Evolutionary conservation across 92 coral and sea anemone species (phyloP).

Genomic region (Hydrozoanthus gracilis): DNA sequence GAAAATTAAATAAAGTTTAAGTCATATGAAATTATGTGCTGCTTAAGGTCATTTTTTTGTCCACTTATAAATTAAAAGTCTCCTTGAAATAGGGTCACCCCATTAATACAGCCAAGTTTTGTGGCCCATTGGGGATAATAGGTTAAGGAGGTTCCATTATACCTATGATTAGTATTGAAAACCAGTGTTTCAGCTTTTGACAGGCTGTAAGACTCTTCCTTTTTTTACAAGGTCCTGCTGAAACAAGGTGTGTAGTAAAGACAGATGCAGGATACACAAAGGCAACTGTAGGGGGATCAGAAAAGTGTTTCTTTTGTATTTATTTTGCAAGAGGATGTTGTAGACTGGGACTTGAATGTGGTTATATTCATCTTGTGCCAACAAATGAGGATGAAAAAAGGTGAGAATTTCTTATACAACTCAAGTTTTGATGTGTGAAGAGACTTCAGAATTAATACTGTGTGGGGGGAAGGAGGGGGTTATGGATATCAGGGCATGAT

Average conservation of each 20-base stretch:
- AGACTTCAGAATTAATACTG: too few species aligned
- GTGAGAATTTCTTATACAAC: conserved; percentile 40
- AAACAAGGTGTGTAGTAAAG: conserved; percentile 86
- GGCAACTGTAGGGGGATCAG: conserved; percentile 81
- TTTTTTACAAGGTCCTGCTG: conserved; percentile 81
- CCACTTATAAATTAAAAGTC: too few species aligned
- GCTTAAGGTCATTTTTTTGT: too few species aligned
- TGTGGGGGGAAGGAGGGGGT: too few species aligned
- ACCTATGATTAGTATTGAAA: not conserved
- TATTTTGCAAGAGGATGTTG: conserved; percentile 99
- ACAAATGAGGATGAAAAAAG: conserved; percentile 89
- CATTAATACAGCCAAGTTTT: too few species aligned
- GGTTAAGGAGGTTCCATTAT: too few species aligned
- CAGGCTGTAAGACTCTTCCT: not conserved
- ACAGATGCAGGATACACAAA: conserved; percentile 98
- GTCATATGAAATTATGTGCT: too few species aligned
- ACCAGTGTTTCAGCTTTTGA: too few species aligned
- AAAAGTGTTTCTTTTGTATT: conserved; percentile 88
- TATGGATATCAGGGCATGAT: too few species aligned
- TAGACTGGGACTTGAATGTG: conserved; percentile 91
- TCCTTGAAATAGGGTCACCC: too few species aligned
- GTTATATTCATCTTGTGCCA: conserved; percentile 88
- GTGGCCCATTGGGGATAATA: too few species aligned
- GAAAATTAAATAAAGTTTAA: not conserved
- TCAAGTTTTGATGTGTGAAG: too few species aligned